phyloP scores from a whole-genome alignment of 30 jellyfish, hydroid and myxozoan species.

The Chrysaora quinquecirrha region DNA sequence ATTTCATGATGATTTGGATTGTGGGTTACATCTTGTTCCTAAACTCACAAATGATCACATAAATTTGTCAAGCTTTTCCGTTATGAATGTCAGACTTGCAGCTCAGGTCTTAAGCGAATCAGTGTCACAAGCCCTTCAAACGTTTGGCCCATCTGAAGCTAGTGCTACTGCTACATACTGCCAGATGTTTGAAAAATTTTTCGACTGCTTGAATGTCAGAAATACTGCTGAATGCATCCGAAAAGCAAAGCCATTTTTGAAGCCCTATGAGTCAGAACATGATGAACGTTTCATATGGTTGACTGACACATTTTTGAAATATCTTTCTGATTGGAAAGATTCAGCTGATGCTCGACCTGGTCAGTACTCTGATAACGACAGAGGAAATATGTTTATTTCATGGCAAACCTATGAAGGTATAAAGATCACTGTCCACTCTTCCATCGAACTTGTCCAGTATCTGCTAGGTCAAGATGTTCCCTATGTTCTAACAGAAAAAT shows the following conservation, averaged over 20 bases:
- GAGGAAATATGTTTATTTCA: conserved; percentile 45
- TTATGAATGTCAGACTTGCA: neutral
- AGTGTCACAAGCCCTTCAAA: conserved; percentile 31
- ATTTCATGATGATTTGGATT: conserved; percentile 41
- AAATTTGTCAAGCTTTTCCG: neutral
- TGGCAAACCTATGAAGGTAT: conserved; percentile 57
- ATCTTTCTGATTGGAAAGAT: conserved; percentile 47
- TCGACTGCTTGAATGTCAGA: conserved; percentile 71
- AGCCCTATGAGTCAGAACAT: conserved; percentile 39
- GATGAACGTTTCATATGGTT: conserved; percentile 61
- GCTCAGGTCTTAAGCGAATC: conserved; percentile 20
- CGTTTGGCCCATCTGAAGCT: conserved; percentile 57
- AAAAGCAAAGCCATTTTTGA: conserved; percentile 56
- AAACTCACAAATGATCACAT: neutral
- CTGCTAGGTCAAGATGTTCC: conserved; percentile 54
- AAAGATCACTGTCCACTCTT: conserved; percentile 28
- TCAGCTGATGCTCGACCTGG: conserved; percentile 52
- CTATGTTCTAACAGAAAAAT: conserved; percentile 49
- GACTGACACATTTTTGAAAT: conserved; percentile 32
- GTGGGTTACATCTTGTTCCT: neutral
- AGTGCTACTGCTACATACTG: conserved; percentile 57
- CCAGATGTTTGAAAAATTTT: conserved; percentile 54
- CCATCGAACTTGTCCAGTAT: conserved; percentile 45
- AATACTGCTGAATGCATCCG: conserved; percentile 24
- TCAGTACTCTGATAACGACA: conserved; percentile 18